phyloP scores from a whole-genome alignment of 2,888 invertebrate genomes.

The Dorcus parallelipipedus region DNA sequence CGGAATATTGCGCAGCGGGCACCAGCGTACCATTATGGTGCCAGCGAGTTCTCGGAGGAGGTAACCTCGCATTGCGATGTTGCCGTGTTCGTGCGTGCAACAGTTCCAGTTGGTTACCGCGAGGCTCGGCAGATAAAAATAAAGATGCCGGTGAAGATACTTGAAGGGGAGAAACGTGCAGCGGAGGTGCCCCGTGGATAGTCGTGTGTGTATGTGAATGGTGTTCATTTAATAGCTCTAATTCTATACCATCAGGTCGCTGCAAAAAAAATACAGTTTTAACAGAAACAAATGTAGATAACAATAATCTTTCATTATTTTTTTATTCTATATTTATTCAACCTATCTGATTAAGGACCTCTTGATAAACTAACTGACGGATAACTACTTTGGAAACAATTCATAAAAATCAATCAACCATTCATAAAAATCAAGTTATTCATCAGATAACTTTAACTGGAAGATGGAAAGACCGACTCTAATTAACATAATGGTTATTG shows the following conservation, averaged over 20 bases:
- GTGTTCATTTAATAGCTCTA: constrained; percentile 45
- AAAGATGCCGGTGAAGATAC: constrained; percentile 52
- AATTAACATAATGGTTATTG: too few relatives aligned
- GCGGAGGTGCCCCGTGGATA: constrained; percentile 36
- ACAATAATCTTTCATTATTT: too few relatives aligned
- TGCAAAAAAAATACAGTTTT: constrained; percentile 22
- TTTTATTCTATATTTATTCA: too few relatives aligned
- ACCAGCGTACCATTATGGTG: constrained; percentile 49
- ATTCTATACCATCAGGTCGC: constrained; percentile 45
- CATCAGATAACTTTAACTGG: too few relatives aligned
- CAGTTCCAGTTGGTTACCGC: constrained; percentile 49
- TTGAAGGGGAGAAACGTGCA: constrained; percentile 52
- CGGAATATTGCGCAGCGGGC: constrained; percentile 62
- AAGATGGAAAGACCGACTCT: too few relatives aligned
- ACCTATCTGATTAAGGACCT: too few relatives aligned
- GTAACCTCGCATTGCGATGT: constrained; percentile 43
- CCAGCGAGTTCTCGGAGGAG: constrained; percentile 50
- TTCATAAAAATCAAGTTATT: too few relatives aligned
- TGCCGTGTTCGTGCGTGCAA: constrained; percentile 24
- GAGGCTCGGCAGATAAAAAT: constrained; percentile 46
- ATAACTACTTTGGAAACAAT: too few relatives aligned
- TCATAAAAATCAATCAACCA: too few relatives aligned
- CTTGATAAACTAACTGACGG: too few relatives aligned
- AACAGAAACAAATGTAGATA: too few relatives aligned
- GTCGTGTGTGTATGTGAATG: constrained; percentile 40